phyloP scores from a whole-genome alignment of 53 echinoderm and acorn worm species.

The Actinopyga echinites region DNA sequence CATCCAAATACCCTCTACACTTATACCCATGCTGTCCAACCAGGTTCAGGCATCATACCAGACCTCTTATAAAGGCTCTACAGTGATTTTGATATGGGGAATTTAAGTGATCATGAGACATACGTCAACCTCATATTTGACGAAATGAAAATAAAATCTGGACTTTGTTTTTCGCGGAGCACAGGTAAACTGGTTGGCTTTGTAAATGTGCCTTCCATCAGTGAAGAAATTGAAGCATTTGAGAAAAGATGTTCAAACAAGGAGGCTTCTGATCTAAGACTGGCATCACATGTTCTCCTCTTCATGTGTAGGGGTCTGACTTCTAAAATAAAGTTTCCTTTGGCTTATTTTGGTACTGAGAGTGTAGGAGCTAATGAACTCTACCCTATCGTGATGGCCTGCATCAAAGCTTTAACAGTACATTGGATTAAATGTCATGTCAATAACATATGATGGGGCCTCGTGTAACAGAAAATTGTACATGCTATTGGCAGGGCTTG shows the following conservation, averaged over 20 bases:
- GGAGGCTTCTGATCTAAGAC: background rate
- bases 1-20: background rate
- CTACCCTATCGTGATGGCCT: background rate
- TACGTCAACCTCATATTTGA: background rate
- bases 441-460: background rate
- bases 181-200: background rate
- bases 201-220: background rate
- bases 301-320: background rate
- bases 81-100: background rate
- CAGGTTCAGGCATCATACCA: background rate
- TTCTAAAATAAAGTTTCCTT: background rate
- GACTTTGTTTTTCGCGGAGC: background rate
- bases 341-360: slow-evolving; percentile 2
- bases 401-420: background rate
- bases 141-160: slow-evolving; percentile 35
- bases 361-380: background rate
- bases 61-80: background rate
- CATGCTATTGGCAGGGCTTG: background rate
- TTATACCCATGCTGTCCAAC: background rate
- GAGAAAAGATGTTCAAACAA: background rate
- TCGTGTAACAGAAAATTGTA: background rate
- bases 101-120: background rate
- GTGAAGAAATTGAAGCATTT: background rate
- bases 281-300: background rate
- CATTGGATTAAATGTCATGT: background rate